Base-by-base conservation (phyloP, 64 coral and sea anemone genomes). In the Montipora capricornis region DNA sequence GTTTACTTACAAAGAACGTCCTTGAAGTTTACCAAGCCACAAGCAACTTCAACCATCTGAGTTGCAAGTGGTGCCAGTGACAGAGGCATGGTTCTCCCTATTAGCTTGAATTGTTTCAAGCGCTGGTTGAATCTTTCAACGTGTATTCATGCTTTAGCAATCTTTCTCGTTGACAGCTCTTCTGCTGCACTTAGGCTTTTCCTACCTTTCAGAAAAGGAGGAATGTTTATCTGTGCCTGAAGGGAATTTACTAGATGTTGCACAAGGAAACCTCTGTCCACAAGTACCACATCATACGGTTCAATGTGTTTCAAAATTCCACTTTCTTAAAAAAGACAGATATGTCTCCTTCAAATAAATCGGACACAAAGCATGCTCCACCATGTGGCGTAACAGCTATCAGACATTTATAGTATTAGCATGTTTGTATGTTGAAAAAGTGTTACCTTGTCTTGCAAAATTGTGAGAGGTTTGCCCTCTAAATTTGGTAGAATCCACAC, bases 201-300 rank as follows among this genome's bases (percentile, higher is more conserved):
- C 52, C 88, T 80, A 16, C 74, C 88, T 37, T 90, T 90, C 4
- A 90, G 52, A 44, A 90, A 90, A n/a, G 88, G 47, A n/a, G 88
- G 52, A 55, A 55, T 10, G 52, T 55, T 55, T 55, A 55, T 55
- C 52, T 55, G 52, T 3, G 52, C 52, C 52, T 55, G 52, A 68
- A 11, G 73, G 8, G 26, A 51, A 52, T 47, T 90, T 26, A 78
- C 7, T n/a, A 79, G 19, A 26, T 90, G 16, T 60, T 90, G 88
- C 1, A 90, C 76, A 13, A 75, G 79, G 20, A 85, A 68, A 16
- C 64, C 13, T 16, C 64, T 13, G 17, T 68, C 64, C 16, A 19
- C 64, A 13, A 68, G 10, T 13, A 68, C 17, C 11, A 68, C 17
- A 68, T 68, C 64, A 19, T 68, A 13, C 11, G 64, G 64, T 16